Conservation (phyloP, 2,888 invertebrate genomes). For the Dascillus cervinus region DNA sequence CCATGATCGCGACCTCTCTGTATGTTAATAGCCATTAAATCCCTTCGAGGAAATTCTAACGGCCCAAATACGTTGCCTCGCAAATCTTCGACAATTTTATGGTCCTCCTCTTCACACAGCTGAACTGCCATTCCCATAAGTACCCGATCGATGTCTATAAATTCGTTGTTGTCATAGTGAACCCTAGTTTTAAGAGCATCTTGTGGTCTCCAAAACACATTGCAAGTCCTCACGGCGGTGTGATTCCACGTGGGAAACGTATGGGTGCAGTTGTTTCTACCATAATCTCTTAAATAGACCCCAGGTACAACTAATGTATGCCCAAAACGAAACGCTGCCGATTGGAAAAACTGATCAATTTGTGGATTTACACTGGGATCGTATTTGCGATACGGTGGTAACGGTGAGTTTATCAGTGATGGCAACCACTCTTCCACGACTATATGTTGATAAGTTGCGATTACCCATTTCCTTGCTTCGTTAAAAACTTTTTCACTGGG, state of each 20-base stretch:
- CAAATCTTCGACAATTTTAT: conserved; percentile 50
- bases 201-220: conserved; percentile 48
- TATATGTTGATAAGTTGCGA: conserved; percentile 47
- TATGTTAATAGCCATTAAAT: conserved; percentile 53
- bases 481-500: conserved; percentile 45
- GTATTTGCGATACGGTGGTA: conserved; percentile 38
- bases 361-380: conserved; percentile 50
- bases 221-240: conserved; percentile 44
- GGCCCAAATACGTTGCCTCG: conserved; percentile 51
- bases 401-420: conserved; percentile 35
- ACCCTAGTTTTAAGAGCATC: conserved; percentile 29
- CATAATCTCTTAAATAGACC: conserved; percentile 44
- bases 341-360: conserved; percentile 53
- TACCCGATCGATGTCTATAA: conserved; percentile 45
- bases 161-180: conserved; percentile 20
- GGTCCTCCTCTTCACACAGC: conserved; percentile 48
- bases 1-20: conserved; percentile 51
- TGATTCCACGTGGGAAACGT: conserved; percentile 25
- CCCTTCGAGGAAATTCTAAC: conserved; percentile 49
- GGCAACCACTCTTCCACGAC: conserved; percentile 47
- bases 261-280: conserved; percentile 35
- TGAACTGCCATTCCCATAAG: conserved; percentile 51
- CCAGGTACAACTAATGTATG: conserved; percentile 52
- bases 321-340: conserved; percentile 54
- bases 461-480: conserved; percentile 51